These are phyloP conservation scores for Peromyscus aztecus DNA, from an alignment of 2,797 vertebrate species.

Conservation along the genomic window DNA sequence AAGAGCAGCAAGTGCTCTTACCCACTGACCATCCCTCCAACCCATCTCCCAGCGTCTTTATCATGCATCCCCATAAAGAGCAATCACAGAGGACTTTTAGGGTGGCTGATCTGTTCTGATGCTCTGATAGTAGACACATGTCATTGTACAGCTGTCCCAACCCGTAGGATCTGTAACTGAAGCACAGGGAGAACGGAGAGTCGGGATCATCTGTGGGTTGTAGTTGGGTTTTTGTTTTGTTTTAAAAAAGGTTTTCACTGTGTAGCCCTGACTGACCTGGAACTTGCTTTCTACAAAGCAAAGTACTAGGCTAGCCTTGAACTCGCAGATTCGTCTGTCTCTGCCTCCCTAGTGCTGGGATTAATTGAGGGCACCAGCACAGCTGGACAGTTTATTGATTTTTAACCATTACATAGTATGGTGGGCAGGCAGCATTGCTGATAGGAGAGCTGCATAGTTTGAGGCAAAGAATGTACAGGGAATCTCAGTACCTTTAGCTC, in stretches of 20 bases:
- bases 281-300: not conserved
- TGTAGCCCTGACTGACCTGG: not conserved
- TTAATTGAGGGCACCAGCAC: not conserved
- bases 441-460: no score
- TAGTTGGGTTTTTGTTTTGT: not conserved
- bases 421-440: rapidly evolving
- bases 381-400: not conserved
- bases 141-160: not conserved
- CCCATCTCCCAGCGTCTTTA: not conserved
- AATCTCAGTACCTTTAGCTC: not conserved
- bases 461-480: not conserved
- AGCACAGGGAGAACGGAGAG: not conserved
- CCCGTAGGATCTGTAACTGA: not conserved
- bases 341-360: not conserved
- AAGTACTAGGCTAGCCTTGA: not conserved
- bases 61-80: not conserved
- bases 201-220: not conserved
- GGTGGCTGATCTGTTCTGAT: not conserved
- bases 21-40: not conserved
- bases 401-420: not conserved
- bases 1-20: not conserved
- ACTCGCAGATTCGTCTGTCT: not conserved
- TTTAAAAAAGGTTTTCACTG: not conserved
- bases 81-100: not conserved
- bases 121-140: not conserved